A percentile compares a stretch with the other conserved stretches of the same genome.
Evolutionary conservation across 2,888 invertebrate genomes (phyloP).

Genomic region (Ametastegia equiseti): DNA sequence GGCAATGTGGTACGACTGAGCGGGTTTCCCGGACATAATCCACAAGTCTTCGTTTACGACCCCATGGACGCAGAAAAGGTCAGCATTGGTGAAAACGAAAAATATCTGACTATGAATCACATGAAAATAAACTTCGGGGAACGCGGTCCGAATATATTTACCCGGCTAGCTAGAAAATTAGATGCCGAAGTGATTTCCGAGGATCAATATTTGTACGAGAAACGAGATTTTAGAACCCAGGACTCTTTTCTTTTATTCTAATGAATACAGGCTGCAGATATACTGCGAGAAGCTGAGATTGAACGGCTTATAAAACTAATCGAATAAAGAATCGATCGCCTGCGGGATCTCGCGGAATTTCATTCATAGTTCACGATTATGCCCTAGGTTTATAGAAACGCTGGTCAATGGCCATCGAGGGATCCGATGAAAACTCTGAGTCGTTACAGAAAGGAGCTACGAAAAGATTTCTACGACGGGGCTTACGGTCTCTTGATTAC

Average conservation of each 20-base stretch:
- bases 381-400: conserved; percentile 67
- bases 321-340: too few relatives aligned
- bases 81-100: background rate
- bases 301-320: too few relatives aligned
- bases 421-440: too few relatives aligned
- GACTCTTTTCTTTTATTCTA: background rate
- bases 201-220: conserved; percentile 3
- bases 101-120: background rate
- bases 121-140: background rate
- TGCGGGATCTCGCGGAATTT: too few relatives aligned
- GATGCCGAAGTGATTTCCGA: background rate
- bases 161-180: background rate
- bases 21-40: conserved; percentile 25
- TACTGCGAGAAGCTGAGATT: background rate
- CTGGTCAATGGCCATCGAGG: conserved; percentile 74
- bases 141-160: background rate
- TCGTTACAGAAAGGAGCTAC: conserved; percentile 67
- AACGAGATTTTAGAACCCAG: background rate
- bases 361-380: too few relatives aligned
- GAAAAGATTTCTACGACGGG: conserved; percentile 62
- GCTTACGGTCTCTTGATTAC: conserved; percentile 73
- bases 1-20: conserved; percentile 38
- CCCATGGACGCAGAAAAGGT: conserved; percentile 49
- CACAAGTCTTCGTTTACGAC: conserved; percentile 48
- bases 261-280: background rate